These are phyloP conservation scores for Porites lutea DNA, from an alignment of 64 coral and sea anemone genomes.

Conservation along the genomic window DNA sequence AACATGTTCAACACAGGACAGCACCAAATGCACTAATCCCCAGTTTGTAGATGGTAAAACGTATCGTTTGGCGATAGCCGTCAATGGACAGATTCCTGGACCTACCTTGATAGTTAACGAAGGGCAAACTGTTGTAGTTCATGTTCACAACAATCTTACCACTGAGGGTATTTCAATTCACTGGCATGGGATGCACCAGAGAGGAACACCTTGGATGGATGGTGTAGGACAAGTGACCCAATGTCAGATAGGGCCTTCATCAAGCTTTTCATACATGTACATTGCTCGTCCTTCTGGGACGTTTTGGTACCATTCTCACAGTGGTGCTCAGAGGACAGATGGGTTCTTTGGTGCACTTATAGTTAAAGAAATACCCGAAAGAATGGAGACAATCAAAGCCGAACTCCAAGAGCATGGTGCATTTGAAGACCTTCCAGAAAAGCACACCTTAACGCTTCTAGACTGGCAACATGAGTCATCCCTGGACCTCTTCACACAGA, in stretches of 20 bases:
- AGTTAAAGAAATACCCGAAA: constrained; percentile 13
- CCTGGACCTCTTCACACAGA: neutral
- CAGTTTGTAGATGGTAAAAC: no score
- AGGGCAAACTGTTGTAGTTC: constrained; percentile 33
- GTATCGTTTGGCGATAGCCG: constrained; percentile 44
- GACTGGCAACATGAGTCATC: constrained; percentile 67
- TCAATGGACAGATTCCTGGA: constrained; percentile 81
- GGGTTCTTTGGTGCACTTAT: constrained; percentile 56
- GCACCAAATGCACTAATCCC: constrained; percentile 5
- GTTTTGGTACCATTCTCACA: constrained; percentile 73
- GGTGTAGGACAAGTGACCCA: constrained; percentile 71
- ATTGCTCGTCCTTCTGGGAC: constrained; percentile 48
- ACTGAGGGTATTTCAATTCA: constrained; percentile 61
- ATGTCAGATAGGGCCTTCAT: constrained; percentile 58
- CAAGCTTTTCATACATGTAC: constrained; percentile 59
- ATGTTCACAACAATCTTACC: constrained; percentile 52
- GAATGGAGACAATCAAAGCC: neutral
- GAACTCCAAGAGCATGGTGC: neutral
- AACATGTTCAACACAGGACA: neutral
- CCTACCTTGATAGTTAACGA: constrained; percentile 77
- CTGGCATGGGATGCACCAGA: constrained; percentile 13
- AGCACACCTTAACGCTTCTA: constrained; percentile 55
- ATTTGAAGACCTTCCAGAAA: constrained; percentile 41
- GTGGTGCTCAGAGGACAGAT: neutral
- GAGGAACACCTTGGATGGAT: constrained; percentile 75